Evolutionary conservation across 2,797 vertebrate genomes (phyloP).

Genomic region (Muscicapa comitata): DNA sequence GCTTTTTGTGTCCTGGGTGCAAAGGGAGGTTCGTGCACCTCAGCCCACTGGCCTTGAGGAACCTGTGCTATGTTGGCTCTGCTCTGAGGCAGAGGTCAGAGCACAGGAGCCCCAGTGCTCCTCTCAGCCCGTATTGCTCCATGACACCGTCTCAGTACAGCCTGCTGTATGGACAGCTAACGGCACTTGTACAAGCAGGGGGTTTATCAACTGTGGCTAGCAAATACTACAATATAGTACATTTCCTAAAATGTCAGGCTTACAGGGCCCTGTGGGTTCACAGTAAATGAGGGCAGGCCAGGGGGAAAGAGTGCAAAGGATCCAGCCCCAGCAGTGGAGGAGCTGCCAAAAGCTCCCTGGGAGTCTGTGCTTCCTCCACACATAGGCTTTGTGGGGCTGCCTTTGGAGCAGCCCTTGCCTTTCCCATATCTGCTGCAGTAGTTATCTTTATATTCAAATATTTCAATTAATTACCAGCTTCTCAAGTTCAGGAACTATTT

Average conservation of each 20-base stretch:
- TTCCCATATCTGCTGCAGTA: neutral
- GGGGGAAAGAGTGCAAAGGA: neutral
- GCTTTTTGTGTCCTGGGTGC: neutral
- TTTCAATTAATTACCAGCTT: constrained; percentile 72
- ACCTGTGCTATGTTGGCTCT: neutral
- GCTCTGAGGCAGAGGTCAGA: neutral
- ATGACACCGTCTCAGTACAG: fast-evolving
- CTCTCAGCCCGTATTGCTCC: fast-evolving
- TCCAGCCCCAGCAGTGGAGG: neutral
- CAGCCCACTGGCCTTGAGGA: neutral
- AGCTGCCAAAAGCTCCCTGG: neutral
- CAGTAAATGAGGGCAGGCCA: neutral
- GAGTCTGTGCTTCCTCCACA: neutral
- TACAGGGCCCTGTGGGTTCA: neutral
- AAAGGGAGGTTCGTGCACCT: fast-evolving
- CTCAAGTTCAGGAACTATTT: constrained; percentile 75
- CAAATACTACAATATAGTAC: neutral
- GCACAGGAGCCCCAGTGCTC: neutral
- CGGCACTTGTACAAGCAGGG: neutral
- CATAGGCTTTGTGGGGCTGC: neutral
- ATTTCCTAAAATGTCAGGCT: neutral
- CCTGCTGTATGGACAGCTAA: neutral
- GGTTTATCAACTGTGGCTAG: neutral
- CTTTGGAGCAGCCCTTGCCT: neutral
- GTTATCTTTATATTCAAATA: constrained; percentile 23